These are phyloP conservation scores for Etheostoma spectabile DNA, from an alignment of 2,113 vertebrate species.

Conservation along the genomic window DNA sequence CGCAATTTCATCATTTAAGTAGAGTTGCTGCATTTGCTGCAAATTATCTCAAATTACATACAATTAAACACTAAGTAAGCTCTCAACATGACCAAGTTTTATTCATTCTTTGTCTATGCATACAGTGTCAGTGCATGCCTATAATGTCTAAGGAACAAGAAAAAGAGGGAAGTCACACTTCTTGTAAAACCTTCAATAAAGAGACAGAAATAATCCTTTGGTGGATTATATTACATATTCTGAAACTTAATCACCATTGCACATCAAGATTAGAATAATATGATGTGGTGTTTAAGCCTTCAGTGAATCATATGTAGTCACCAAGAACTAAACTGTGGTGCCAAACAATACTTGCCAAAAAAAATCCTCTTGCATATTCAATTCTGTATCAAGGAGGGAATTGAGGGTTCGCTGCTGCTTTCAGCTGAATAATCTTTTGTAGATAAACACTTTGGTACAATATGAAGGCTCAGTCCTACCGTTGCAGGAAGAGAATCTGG, in stretches of 20 bases:
- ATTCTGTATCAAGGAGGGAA: background rate
- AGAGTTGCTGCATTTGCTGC: background rate
- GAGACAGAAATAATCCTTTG: background rate
- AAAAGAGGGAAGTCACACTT: background rate
- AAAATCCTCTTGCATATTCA: background rate
- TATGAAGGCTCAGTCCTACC: slow-evolving; percentile 63
- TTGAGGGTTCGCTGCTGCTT: background rate
- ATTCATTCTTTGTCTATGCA: slow-evolving; percentile 1
- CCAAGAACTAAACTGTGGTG: slow-evolving; percentile 18
- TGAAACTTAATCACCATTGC: background rate
- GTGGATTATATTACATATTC: slow-evolving; percentile 3
- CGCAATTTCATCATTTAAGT: background rate
- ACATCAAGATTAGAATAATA: slow-evolving; percentile 9
- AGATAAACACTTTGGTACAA: background rate
- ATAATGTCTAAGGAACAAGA: background rate
- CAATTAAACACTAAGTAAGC: slow-evolving; percentile 1
- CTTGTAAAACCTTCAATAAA: background rate
- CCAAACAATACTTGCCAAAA: slow-evolving; percentile 23
- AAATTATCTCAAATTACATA: background rate
- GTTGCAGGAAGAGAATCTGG: slow-evolving; percentile 71
- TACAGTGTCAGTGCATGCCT: background rate
- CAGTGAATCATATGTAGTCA: slow-evolving; percentile 16
- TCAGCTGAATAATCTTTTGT: slow-evolving; percentile 7
- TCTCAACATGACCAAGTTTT: background rate
- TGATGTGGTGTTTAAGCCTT: background rate